Conservation (phyloP, 2,797 vertebrate species). For the Malacoraja senta region DNA sequence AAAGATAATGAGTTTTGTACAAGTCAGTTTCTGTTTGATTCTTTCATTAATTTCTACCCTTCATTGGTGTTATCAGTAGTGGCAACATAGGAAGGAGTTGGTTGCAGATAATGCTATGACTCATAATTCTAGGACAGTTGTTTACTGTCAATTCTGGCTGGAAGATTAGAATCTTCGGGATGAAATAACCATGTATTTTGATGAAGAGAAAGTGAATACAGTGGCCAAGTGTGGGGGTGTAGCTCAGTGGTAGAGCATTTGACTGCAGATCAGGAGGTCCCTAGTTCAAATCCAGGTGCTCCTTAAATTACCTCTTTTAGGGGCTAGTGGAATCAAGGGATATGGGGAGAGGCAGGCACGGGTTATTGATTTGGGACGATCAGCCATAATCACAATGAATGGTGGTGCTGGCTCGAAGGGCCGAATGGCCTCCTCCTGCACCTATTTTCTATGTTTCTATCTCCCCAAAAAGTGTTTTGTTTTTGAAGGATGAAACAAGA, state of each 20-base stretch:
- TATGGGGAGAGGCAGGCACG: too few relatives aligned
- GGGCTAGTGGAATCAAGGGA: too few relatives aligned
- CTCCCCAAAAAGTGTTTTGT: not conserved
- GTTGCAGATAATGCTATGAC: not conserved
- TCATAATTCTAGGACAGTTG: not conserved
- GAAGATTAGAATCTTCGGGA: not conserved
- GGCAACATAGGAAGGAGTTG: not conserved
- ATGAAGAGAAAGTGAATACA: not conserved
- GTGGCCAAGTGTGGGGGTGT: not conserved
- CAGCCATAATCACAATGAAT: too few relatives aligned
- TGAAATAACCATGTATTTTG: not conserved
- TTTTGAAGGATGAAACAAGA: not conserved
- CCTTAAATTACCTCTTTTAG: too few relatives aligned
- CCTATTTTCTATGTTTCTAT: not conserved
- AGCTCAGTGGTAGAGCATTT: too few relatives aligned
- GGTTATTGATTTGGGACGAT: too few relatives aligned
- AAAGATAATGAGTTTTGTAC: slow-evolving; percentile 17
- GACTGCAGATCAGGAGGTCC: too few relatives aligned
- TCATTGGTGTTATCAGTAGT: not conserved
- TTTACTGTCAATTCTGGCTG: not conserved
- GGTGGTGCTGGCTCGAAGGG: too few relatives aligned
- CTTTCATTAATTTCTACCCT: not conserved
- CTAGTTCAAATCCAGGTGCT: too few relatives aligned
- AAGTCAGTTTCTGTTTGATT: not conserved
- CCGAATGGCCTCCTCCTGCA: too few relatives aligned